Conservation (phyloP, 2,113 vertebrate species). For the Psilopsiagon aurifrons region DNA sequence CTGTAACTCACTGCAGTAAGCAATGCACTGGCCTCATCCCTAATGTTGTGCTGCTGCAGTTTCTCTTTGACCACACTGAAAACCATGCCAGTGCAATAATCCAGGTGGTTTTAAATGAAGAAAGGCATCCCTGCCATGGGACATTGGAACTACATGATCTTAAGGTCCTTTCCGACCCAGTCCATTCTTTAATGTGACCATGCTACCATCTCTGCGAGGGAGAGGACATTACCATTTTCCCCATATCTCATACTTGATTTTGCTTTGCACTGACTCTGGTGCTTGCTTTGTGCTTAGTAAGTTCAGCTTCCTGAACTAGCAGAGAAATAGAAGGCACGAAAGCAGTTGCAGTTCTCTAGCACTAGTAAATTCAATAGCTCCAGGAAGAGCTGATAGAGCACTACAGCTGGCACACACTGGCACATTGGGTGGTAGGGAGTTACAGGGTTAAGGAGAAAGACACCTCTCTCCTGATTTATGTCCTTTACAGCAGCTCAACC, state of each 20-base stretch:
- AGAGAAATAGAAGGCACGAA: not conserved
- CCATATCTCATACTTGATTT: not conserved
- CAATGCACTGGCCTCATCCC: not conserved
- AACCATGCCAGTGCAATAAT: not conserved
- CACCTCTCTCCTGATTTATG: not conserved
- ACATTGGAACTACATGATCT: not conserved
- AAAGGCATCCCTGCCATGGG: not conserved
- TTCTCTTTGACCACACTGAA: not conserved
- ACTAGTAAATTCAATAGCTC: not conserved
- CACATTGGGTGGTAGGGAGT: not conserved
- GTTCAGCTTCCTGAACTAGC: not conserved
- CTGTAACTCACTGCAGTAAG: not conserved
- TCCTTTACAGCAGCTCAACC: not conserved
- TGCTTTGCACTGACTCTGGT: not conserved
- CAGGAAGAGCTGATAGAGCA: not conserved
- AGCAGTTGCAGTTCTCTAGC: not conserved
- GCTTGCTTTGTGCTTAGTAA: not conserved
- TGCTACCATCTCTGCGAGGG: not conserved
- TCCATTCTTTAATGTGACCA: not conserved
- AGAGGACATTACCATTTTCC: not conserved
- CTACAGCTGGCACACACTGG: not conserved
- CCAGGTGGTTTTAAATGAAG: not conserved
- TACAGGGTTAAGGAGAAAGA: not conserved
- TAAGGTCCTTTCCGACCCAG: not conserved
- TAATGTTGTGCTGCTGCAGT: not conserved